These are phyloP conservation scores for Tholera decimalis DNA, from an alignment of 2,888 invertebrate genomes.

Conservation along the genomic window DNA sequence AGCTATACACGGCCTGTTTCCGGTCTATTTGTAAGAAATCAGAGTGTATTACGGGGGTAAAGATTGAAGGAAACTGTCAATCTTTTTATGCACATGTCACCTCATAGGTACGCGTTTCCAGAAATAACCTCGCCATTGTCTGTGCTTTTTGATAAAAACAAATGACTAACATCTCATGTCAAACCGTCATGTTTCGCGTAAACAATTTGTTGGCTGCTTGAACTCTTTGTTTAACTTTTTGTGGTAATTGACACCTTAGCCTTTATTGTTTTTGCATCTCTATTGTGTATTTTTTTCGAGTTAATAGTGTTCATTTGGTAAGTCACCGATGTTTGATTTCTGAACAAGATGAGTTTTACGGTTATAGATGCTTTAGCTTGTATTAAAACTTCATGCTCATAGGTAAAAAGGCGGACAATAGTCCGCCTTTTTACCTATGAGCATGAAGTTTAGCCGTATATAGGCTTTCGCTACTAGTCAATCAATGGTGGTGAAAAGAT, in stretches of 20 bases:
- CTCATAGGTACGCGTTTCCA: background rate
- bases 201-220: conserved; percentile 16
- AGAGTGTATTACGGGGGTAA: background rate
- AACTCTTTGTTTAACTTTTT: conserved; percentile 31
- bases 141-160: background rate
- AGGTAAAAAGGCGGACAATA: too few relatives aligned
- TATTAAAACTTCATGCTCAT: too few relatives aligned
- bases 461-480: too few relatives aligned
- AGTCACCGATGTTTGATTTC: background rate
- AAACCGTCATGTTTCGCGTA: conserved; percentile 16
- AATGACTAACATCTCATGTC: conserved; percentile 7
- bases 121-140: background rate
- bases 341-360: background rate
- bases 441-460: too few relatives aligned
- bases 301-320: background rate
- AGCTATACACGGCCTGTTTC: background rate
- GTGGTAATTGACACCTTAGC: conserved; percentile 24
- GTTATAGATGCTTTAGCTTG: too few relatives aligned
- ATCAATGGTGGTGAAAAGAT: too few relatives aligned
- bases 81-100: background rate
- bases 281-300: conserved; percentile 32
- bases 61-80: background rate
- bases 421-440: too few relatives aligned
- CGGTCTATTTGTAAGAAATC: background rate
- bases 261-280: conserved; percentile 21